Evolutionary conservation across 2,888 invertebrate genomes (phyloP).

Genomic region (Troides aeacus): DNA sequence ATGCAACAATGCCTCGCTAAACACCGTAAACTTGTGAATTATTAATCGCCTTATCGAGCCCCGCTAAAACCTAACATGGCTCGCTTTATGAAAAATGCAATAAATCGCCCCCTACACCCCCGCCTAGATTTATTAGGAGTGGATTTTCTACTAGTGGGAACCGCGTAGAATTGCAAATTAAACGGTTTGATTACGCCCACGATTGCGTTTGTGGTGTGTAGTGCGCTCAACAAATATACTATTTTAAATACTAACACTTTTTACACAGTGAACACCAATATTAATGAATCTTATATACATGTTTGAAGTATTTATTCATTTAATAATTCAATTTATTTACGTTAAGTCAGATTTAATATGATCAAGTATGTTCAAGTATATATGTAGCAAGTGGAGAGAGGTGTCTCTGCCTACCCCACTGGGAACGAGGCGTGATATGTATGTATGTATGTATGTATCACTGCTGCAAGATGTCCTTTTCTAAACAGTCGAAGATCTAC

Average conservation of each 20-base stretch:
- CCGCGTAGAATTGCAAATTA: slow-evolving; percentile 36
- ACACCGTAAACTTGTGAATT: slow-evolving; percentile 79
- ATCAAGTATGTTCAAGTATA: too few species aligned
- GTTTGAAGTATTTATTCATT: background rate
- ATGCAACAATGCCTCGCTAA: slow-evolving; percentile 72
- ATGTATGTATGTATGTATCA: too few species aligned
- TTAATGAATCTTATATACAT: background rate
- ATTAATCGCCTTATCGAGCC: slow-evolving; percentile 74
- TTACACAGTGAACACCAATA: background rate
- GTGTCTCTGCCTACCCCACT: too few species aligned
- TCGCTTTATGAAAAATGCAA: slow-evolving; percentile 72
- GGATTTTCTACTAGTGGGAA: slow-evolving; percentile 38
- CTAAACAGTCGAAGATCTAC: too few species aligned
- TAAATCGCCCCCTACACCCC: slow-evolving; percentile 55
- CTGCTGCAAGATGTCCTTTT: too few species aligned
- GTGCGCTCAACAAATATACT: background rate
- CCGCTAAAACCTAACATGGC: slow-evolving; percentile 53
- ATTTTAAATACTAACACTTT: background rate
- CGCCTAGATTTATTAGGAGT: slow-evolving; percentile 54
- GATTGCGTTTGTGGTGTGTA: slow-evolving; percentile 2
- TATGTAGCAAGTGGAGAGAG: too few species aligned
- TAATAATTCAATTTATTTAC: too few species aligned
- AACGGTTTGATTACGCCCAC: slow-evolving; percentile 21
- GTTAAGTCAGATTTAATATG: too few species aligned
- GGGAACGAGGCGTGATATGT: too few species aligned